Conservation (phyloP, 2,113 vertebrate genomes). For the Antennarius striatus region DNA sequence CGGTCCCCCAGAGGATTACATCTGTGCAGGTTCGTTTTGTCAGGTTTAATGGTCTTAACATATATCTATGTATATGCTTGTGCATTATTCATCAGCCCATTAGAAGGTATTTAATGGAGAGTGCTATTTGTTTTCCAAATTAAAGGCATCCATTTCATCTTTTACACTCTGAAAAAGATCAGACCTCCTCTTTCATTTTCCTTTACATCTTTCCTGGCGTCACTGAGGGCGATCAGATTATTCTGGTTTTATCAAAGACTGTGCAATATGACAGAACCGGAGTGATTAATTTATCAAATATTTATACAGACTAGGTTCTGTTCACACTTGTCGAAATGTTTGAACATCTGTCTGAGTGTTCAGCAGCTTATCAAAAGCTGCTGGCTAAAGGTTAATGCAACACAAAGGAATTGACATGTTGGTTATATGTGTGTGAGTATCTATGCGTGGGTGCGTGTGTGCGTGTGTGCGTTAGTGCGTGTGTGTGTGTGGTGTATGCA, state of each 20-base stretch:
- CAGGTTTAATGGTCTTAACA: slow-evolving; percentile 20
- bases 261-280: too few species aligned
- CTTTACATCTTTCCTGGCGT: too few species aligned
- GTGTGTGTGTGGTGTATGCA: slow-evolving; percentile 26
- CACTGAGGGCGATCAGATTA: too few species aligned
- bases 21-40: slow-evolving; percentile 42
- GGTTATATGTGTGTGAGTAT: too few species aligned
- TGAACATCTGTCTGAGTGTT: too few species aligned
- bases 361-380: too few species aligned
- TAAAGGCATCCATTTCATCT: slow-evolving; percentile 6
- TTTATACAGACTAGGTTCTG: too few species aligned
- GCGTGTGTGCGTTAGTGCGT: slow-evolving; percentile 3
- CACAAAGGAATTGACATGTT: too few species aligned
- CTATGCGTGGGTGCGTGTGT: slow-evolving; percentile 4
- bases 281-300: too few species aligned
- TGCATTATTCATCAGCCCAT: slow-evolving; percentile 43
- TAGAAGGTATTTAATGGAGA: slow-evolving; percentile 11
- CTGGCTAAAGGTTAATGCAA: too few species aligned
- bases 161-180: neutral
- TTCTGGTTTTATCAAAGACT: too few species aligned
- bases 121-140: slow-evolving; percentile 26
- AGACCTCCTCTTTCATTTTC: neutral
- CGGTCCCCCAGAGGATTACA: neutral
- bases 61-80: neutral
- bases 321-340: too few species aligned